phyloP scores from a whole-genome alignment of 2,888 invertebrate genomes.

The Hermodice carunculata region DNA sequence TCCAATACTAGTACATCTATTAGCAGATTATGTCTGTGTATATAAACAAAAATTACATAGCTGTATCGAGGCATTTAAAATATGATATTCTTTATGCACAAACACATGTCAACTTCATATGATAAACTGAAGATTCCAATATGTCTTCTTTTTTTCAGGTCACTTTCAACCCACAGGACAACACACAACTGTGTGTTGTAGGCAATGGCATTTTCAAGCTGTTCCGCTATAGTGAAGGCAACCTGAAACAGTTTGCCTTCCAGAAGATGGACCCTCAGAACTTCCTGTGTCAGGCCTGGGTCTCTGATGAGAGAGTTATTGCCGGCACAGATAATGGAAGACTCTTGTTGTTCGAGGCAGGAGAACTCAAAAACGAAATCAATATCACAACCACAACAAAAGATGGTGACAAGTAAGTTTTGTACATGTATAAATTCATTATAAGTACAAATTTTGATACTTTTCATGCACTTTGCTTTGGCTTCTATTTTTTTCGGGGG shows the following conservation, averaged over 20 bases:
- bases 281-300: slow-evolving; percentile 84
- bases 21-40: too few species aligned
- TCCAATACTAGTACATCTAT: too few species aligned
- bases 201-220: slow-evolving; percentile 80
- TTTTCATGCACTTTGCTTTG: too few species aligned
- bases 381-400: slow-evolving; percentile 43
- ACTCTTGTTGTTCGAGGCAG: slow-evolving; percentile 86
- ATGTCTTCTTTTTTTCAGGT: slow-evolving; percentile 72
- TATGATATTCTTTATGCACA: too few species aligned
- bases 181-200: slow-evolving; percentile 79
- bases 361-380: slow-evolving; percentile 77
- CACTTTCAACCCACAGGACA: slow-evolving; percentile 83
- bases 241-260: slow-evolving; percentile 87
- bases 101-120: too few species aligned
- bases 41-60: too few species aligned
- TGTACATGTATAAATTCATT: too few species aligned
- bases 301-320: slow-evolving; percentile 85
- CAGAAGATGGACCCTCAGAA: slow-evolving; percentile 83
- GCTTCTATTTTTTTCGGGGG: too few species aligned
- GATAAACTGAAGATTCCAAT: too few species aligned
- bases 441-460: too few species aligned
- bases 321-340: slow-evolving; percentile 84
- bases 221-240: slow-evolving; percentile 82
- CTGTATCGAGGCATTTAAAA: too few species aligned
- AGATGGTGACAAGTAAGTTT: slow-evolving; percentile 19